These are phyloP conservation scores for Sesia apiformis DNA, from an alignment of 2,888 invertebrate species.

Conservation along the genomic window DNA sequence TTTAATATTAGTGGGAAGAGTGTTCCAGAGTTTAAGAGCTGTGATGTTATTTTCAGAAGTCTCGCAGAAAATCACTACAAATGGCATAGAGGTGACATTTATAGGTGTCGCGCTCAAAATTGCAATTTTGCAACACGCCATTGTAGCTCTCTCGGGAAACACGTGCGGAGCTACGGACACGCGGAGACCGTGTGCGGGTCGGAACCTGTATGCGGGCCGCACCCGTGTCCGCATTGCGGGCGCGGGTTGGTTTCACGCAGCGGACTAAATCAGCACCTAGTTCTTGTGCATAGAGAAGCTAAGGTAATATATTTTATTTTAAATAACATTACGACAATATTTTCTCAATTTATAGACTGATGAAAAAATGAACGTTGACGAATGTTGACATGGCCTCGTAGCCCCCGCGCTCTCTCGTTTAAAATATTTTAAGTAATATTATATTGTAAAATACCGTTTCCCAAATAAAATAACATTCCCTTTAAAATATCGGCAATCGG, in stretches of 20 bases:
- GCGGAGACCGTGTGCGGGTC: slow-evolving; percentile 4
- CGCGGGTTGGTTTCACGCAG: slow-evolving; percentile 7
- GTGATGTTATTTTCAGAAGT: background rate
- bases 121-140: background rate
- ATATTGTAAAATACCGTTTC: too few species aligned
- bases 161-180: slow-evolving; percentile 1
- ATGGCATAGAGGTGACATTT: background rate
- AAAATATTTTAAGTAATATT: too few species aligned
- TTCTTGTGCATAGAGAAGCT: slow-evolving; percentile 8
- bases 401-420: too few species aligned
- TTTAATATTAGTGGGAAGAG: too few species aligned
- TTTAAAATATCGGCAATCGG: too few species aligned
- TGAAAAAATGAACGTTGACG: too few species aligned
- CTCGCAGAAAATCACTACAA: background rate
- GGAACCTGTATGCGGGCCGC: slow-evolving; percentile 1
- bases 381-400: too few species aligned
- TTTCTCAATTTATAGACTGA: too few species aligned
- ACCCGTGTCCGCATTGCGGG: slow-evolving; percentile 13
- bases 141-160: background rate
- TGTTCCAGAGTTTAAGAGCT: too few species aligned
- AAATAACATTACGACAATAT: too few species aligned
- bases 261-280: slow-evolving; percentile 11
- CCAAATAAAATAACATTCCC: too few species aligned
- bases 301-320: slow-evolving; percentile 2
- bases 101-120: background rate